A percentile compares a stretch with the other conserved stretches of the same genome.
Evolutionary conservation across 1,140 invertebrate species (phyloP).

Genomic region (Mya arenaria): DNA sequence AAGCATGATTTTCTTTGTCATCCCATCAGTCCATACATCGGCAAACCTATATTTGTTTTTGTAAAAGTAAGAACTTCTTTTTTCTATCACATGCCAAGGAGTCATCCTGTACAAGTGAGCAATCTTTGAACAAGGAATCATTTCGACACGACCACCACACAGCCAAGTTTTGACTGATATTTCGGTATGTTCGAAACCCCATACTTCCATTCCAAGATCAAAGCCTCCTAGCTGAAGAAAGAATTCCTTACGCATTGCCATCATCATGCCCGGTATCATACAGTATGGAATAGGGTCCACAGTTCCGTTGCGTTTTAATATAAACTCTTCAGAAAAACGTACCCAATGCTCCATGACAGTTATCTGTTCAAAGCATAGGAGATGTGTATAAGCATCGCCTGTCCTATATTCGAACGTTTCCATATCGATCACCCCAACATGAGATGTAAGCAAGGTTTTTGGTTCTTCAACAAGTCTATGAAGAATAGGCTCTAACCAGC

Average conservation of each 20-base stretch:
- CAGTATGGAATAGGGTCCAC: constrained; percentile 19
- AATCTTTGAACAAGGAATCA: constrained; percentile 97
- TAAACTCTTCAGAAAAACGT: background rate
- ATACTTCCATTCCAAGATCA: constrained; percentile 85
- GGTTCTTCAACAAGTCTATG: constrained; percentile 18
- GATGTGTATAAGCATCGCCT: background rate
- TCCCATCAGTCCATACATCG: constrained; percentile 26
- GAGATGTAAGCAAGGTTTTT: constrained; percentile 22
- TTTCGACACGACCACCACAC: constrained; percentile 96
- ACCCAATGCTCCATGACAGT: constrained; percentile 23
- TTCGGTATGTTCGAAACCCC: constrained; percentile 99
- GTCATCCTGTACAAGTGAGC: constrained; percentile 85
- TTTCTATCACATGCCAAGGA: constrained; percentile 2
- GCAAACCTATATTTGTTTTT: constrained; percentile 18
- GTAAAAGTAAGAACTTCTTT: background rate
- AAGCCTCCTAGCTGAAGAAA: constrained; percentile 91
- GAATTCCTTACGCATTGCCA: constrained; percentile 57
- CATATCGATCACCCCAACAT: background rate
- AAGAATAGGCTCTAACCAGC: constrained; percentile 36
- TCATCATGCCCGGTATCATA: constrained; percentile 39
- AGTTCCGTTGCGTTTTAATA: constrained; percentile 9
- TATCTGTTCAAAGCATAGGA: constrained; percentile 35
- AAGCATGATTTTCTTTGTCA: background rate
- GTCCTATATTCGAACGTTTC: background rate
- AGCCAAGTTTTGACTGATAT: constrained; percentile 99